A percentile compares a stretch with the other conserved stretches of the same genome.
phyloP scores from a whole-genome alignment of 2,888 invertebrate genomes.

The Leptura quadrifasciata region DNA sequence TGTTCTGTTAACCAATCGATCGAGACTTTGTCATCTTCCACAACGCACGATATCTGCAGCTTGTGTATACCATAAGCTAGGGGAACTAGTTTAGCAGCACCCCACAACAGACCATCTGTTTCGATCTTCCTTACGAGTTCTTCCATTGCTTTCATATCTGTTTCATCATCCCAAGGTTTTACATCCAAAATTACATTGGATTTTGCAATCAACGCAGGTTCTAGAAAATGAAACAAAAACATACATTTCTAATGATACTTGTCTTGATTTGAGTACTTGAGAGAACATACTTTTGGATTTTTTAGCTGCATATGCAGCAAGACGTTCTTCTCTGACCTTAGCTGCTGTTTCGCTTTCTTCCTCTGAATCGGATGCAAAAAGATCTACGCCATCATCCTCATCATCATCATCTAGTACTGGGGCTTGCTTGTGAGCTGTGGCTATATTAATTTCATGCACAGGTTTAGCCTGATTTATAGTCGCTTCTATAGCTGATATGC shows the following conservation, averaged over 20 bases:
- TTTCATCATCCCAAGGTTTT: slow-evolving; percentile 96
- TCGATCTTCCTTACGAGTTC: slow-evolving; percentile 83
- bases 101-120: slow-evolving; percentile 95
- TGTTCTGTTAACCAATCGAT: slow-evolving; percentile 91
- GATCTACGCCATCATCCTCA: slow-evolving; percentile 85
- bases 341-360: slow-evolving; percentile 85
- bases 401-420: slow-evolving; percentile 65
- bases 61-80: slow-evolving; percentile 95
- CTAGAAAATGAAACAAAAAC: slow-evolving; percentile 72
- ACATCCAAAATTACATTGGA: slow-evolving; percentile 95
- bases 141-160: slow-evolving; percentile 93
- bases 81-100: slow-evolving; percentile 92
- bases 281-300: slow-evolving; percentile 86
- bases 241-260: not conserved
- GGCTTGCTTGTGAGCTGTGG: slow-evolving; percentile 45
- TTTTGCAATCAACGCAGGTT: slow-evolving; percentile 93
- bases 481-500: slow-evolving; percentile 62
- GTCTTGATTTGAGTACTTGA: too few relatives aligned
- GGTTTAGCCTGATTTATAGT: slow-evolving; percentile 61
- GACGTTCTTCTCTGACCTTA: slow-evolving; percentile 86
- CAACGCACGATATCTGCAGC: slow-evolving; percentile 92
- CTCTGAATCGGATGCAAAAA: slow-evolving; percentile 89
- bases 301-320: slow-evolving; percentile 92
- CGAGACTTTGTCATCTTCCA: slow-evolving; percentile 97
- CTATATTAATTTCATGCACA: slow-evolving; percentile 61